Conservation (phyloP, 1,140 invertebrate genomes). For the Heliconius hermathena region DNA sequence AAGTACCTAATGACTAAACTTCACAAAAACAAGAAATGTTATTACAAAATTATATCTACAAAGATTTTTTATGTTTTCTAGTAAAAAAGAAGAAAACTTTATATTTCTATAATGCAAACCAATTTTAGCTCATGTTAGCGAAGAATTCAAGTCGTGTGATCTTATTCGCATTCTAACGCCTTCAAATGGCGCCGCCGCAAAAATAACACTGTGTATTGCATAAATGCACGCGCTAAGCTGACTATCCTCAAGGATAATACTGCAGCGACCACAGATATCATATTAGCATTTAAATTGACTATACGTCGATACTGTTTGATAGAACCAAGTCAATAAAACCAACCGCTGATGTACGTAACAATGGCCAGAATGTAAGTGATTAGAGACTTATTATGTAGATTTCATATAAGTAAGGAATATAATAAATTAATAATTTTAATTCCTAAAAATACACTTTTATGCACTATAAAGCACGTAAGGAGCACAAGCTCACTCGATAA, state of each 20-base stretch:
- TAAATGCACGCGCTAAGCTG: conserved; percentile 49
- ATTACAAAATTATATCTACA: no score
- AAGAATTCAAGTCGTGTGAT: conserved; percentile 27
- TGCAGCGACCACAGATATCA: conserved; percentile 41
- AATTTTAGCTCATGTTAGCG: conserved; percentile 2
- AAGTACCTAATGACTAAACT: neutral
- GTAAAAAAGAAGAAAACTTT: neutral
- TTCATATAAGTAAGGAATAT: no score
- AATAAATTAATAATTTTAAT: no score
- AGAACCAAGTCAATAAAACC: conserved; percentile 16
- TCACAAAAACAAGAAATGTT: neutral
- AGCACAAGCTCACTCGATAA: no score
- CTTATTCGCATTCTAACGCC: conserved; percentile 35
- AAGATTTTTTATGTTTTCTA: neutral
- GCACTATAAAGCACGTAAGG: no score
- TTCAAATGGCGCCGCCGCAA: conserved; percentile 35
- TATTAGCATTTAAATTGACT: conserved; percentile 63
- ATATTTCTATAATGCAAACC: neutral
- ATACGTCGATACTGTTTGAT: conserved; percentile 23
- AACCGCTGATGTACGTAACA: conserved; percentile 17
- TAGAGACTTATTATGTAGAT: no score
- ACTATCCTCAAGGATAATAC: conserved; percentile 50
- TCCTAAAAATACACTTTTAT: no score
- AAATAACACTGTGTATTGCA: conserved; percentile 41
- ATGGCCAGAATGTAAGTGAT: neutral